These are phyloP conservation scores for Drosophila mulleri DNA, from an alignment of 2,888 invertebrate species.

Conservation along the genomic window DNA sequence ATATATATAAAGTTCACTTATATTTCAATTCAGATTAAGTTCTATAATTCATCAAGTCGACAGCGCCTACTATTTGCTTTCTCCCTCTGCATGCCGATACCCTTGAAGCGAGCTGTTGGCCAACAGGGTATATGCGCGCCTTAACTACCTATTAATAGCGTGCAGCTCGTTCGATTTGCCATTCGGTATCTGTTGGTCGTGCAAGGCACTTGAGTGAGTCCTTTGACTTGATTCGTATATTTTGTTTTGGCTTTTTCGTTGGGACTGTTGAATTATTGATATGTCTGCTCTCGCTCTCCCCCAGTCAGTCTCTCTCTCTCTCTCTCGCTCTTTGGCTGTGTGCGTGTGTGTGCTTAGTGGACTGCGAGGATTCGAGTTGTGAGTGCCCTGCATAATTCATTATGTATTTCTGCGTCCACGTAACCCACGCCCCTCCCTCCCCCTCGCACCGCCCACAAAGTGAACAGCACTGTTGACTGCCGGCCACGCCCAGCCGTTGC, in stretches of 20 bases:
- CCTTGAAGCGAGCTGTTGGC: background rate
- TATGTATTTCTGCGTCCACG: slow-evolving; percentile 53
- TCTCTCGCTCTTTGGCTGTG: background rate
- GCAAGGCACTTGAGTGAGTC: slow-evolving; percentile 4
- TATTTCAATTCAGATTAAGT: slow-evolving; percentile 75
- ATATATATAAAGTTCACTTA: slow-evolving; percentile 49
- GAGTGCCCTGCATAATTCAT: slow-evolving; percentile 59
- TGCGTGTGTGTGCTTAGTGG: slow-evolving; percentile 44
- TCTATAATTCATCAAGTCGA: slow-evolving; percentile 75
- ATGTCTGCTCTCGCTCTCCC: slow-evolving; percentile 39
- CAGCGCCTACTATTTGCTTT: slow-evolving; percentile 35
- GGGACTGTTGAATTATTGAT: slow-evolving; percentile 73
- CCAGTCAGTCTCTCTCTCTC: background rate
- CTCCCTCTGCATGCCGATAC: slow-evolving; percentile 22
- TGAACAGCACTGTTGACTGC: slow-evolving; percentile 18
- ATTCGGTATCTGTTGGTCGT: slow-evolving; percentile 19
- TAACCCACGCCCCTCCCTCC: background rate
- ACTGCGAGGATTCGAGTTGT: slow-evolving; percentile 54
- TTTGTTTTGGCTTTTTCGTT: slow-evolving; percentile 59
- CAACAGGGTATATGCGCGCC: slow-evolving; percentile 4
- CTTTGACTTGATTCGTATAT: slow-evolving; percentile 44
- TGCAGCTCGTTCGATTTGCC: slow-evolving; percentile 6
- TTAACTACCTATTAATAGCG: background rate
- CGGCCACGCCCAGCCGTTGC: slow-evolving; percentile 15
- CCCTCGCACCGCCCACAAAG: background rate